Base-by-base conservation (phyloP, 2,888 invertebrate genomes). In the Halictus quadricinctus region DNA sequence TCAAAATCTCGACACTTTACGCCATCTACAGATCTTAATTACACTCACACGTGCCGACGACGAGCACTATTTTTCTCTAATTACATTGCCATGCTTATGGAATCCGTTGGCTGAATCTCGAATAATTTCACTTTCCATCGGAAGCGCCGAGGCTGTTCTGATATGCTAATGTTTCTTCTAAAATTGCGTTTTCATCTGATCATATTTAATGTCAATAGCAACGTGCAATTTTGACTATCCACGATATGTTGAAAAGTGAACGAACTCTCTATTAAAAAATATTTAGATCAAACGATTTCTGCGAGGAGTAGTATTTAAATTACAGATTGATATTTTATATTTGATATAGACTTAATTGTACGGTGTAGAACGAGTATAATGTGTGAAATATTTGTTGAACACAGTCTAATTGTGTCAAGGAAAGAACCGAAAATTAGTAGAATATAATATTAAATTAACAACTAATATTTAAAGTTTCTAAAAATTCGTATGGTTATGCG, bases 1-100 rank as follows among this genome's bases (percentile, higher is more conserved):
- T 87, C 86, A 87, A 90, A 92, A 93, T 91, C 89, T 88, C 90
- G 89, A 88, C 88, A 79, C 87, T 87, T 89, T 81, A 80, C 90
- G 83, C 81, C 85, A 90, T 86, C 88, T 88, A 88, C 88, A 78
- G 74, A 88, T 90, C 90, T 91, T 91, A 90, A 91, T 90, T 90
- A 83, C 87, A 43, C 77, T 76, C 70, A 72, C 81, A 87, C 86
- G 80, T 79, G 78, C 15, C 78, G 36, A 60, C 13, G 64, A n/a
- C 78, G 74, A 75, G 80, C 74, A 83, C 77, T 81, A 88, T 90
- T 85, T 80, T 88, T 88, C 87, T 70, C 58, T 66, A 80, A 87
- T 88, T 85, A 82, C 79, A 70, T 82, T 58, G 70, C 25, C 60
- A 87, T 66, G 76, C 36, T 50, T 64, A n/a, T 29, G 36, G 12